phyloP scores from a whole-genome alignment of 2,888 invertebrate genomes.

The Sarcophaga variegata region DNA sequence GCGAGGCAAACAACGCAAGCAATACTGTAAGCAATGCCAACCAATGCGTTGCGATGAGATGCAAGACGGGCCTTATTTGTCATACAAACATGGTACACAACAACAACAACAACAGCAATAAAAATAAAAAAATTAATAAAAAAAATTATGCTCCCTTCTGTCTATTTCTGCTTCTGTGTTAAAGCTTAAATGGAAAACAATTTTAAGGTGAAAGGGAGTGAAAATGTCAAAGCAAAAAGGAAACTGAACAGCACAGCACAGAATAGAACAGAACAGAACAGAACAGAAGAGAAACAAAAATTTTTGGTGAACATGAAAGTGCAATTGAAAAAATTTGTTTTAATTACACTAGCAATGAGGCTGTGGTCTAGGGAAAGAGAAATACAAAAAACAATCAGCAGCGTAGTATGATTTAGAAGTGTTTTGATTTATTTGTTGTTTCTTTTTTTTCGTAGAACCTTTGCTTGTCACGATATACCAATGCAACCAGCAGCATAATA shows the following conservation, averaged over 20 bases:
- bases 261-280: neutral
- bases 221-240: slow-evolving; percentile 17
- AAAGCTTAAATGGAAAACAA: slow-evolving; percentile 33
- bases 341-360: slow-evolving; percentile 55
- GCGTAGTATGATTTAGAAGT: slow-evolving; percentile 50
- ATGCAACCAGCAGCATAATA: slow-evolving; percentile 25
- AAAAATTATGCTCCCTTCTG: slow-evolving; percentile 1
- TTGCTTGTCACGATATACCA: slow-evolving; percentile 61
- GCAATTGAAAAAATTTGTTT: slow-evolving; percentile 68
- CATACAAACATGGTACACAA: slow-evolving; percentile 20
- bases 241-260: neutral
- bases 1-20: neutral
- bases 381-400: slow-evolving; percentile 3
- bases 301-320: slow-evolving; percentile 44
- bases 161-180: too few relatives aligned
- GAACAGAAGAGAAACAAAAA: too few relatives aligned
- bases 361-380: slow-evolving; percentile 4
- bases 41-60: neutral
- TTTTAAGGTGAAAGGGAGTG: slow-evolving; percentile 47
- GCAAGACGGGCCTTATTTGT: slow-evolving; percentile 57
- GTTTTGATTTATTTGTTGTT: slow-evolving; percentile 67
- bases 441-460: slow-evolving; percentile 49
- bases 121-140: neutral
- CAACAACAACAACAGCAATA: neutral
- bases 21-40: neutral